Evolutionary conservation across 1,140 invertebrate species (phyloP), one percentile per base, ranked within the genome.

Genomic region (Aricia agestis): DNA sequence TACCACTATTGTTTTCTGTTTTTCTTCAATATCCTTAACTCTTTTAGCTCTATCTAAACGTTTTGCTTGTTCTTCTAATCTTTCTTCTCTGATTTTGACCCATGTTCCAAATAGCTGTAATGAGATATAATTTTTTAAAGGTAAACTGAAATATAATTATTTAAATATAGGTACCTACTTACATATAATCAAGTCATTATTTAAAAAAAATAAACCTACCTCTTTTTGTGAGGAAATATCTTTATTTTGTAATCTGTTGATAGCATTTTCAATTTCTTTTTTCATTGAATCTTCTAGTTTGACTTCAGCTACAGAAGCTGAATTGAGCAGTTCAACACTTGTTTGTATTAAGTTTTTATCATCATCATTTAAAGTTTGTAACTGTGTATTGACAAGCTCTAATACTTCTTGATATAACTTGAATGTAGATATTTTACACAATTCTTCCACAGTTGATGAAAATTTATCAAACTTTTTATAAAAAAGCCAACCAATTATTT

Each of bases 391-490:
- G 13, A 90, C 57, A 13, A 87, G 67, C 11, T 86, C 76, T 67
- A 87, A 67, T 25, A 86, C 77, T 77, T 91, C 87, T 65, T 67
- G 69, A 68, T 76, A 85, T 3, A 87, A 61, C 78, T 84, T 88
- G 74, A 81, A 84, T 69, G 82, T 78, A 68, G 74, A 75, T 15
- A 69, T 66, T 66, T 79, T 75, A 66, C 52, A 68, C 9, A 92
- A 19, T 72, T 84, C 73, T 80, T 91, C 70, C 78, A 90, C 80
- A 75, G 85, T 11, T 84, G 72, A 58, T 74, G 90, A 82, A 65
- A 93, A 93, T 80, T 94, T 86, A 2, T 94, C 85, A 83, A 93
- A 94, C 87, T 97, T 96, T 77, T 94, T 93, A 82, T 94, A 95
- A 36, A 96, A 86, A 15, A 93, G 85, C 79, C 93, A 93, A 2